phyloP scores from a whole-genome alignment of 1,140 invertebrate species.

The Paraescarpia echinospica region DNA sequence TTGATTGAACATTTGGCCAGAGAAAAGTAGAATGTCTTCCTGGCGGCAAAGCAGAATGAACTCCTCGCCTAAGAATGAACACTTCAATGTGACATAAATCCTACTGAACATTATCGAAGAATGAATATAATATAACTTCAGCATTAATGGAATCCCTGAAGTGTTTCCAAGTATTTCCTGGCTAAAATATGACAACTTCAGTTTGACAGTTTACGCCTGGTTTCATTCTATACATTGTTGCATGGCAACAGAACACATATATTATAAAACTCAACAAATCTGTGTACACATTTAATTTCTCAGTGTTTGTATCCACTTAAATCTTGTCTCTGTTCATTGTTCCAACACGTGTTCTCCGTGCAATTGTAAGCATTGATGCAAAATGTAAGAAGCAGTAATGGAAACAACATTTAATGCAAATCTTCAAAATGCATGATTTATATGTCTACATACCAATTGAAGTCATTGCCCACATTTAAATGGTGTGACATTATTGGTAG shows the following conservation, averaged over 20 bases:
- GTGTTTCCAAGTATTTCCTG: not conserved
- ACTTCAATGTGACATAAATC: not conserved
- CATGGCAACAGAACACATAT: not conserved
- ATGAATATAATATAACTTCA: too few relatives aligned
- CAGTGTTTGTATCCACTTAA: not conserved
- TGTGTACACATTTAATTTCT: not conserved
- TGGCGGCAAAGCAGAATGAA: not conserved
- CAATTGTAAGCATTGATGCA: not conserved
- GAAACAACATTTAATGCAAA: too few relatives aligned
- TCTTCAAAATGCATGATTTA: too few relatives aligned
- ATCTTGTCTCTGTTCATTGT: not conserved
- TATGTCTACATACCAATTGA: too few relatives aligned
- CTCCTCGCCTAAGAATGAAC: not conserved
- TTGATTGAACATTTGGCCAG: not conserved
- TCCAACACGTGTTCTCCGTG: not conserved
- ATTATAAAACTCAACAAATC: not conserved
- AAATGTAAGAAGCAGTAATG: too few relatives aligned
- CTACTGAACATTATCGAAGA: too few relatives aligned
- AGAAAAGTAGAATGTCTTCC: not conserved
- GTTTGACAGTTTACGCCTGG: not conserved
- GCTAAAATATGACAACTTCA: not conserved
- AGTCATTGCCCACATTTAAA: too few relatives aligned
- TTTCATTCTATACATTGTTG: not conserved
- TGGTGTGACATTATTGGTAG: too few relatives aligned
- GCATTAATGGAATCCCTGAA: too few relatives aligned